Evolutionary conservation across 1,140 invertebrate genomes (phyloP), one percentile per base, ranked within the genome.

Genomic region (Conus betulinus): DNA sequence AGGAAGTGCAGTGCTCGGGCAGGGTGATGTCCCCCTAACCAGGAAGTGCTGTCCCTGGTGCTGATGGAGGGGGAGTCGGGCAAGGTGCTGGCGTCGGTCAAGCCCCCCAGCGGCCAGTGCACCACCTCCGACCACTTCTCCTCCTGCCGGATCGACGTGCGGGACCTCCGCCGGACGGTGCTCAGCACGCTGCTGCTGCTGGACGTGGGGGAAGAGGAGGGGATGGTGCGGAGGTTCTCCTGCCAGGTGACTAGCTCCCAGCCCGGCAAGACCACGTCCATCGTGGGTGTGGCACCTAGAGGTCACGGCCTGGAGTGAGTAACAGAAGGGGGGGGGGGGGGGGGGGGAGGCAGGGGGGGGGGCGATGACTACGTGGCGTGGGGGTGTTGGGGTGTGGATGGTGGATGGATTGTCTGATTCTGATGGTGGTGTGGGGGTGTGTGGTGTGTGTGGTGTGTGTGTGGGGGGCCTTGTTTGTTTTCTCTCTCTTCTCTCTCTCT

Each of bases 1-100:
- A 85, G 84, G 84, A 85, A 85, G 84, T 85, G 84, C 51, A 51
- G 63, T 85, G 84, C 71, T 85, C 84, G 51, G 84, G 84, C 0
- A 71, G 52, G 52, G 84, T 53, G 39, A 23, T 85, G 57, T 27
- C 39, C 27, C 27, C 71, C 84, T 53, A 39, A 74, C 84, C 3
- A 23, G 27, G 20, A 85, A 10, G 27, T 85, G 17, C 71, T 85
- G 63, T 71, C 60, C n/a, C 63, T 85, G 3, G 51, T 74, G 13
- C 60, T 85, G 13, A 51, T 74, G 15, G 25, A 60, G 3, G n/a
- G 15, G 55, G 6, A 25, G 17, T 39, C 55, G n/a, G 55, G 83
- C 55, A 51, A 63, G 15, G 13, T 84, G 3, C n/a, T 84, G 53
- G 83, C 83, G 5, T 67, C 57, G 27, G 55, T 67, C 20, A 63